Base-by-base conservation (phyloP, 2,888 invertebrate genomes). In the Volucella inflata region DNA sequence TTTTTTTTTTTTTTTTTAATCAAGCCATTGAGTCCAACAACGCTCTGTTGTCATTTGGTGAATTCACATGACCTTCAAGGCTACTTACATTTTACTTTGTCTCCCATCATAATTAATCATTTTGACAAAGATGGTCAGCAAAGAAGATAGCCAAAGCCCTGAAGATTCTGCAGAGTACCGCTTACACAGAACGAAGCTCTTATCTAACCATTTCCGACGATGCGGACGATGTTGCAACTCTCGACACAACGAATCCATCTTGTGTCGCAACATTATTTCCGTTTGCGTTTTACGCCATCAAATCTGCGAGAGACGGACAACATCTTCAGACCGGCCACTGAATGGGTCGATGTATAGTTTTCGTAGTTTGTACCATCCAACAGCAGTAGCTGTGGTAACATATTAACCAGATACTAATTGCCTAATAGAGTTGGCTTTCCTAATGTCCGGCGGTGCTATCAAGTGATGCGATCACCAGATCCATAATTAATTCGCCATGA, bases 401-500 rank as follows among this genome's bases (percentile, higher is more conserved):
- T 4, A 51, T 51, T 67, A 80, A 84, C 80, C 70, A 60, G 75
- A 75, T 84, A 80, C 84, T 84, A 84, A 84, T 84, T 84, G 75
- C 80, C 80, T 84, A 84, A 80, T 80, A 84, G 71, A 84, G 75
- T 6, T 76, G 75, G 70, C 50, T 84, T 84, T 71, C 80, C 84
- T 65, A 84, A 84, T 84, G 84, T 80, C 80, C 84, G 84, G 30
- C 30, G 6, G 84, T 76, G 60, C 59, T 64, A 79, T 70, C 59
- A 46, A 65, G 17, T 67, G 68, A 53, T 53, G 75, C 65, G 57
- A 84, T 79, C 84, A 67, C 17, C 38, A 67, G 84, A 84, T 71
- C 75, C 80, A 80, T 84, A 84, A 84, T 84, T 84, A 84, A 80
- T 80, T 79, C 59, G 71, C 65, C 60, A 76, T 71, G 80, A 72